Evolutionary conservation across 2,888 invertebrate species (phyloP).

Genomic region (Sipunculus nudus): DNA sequence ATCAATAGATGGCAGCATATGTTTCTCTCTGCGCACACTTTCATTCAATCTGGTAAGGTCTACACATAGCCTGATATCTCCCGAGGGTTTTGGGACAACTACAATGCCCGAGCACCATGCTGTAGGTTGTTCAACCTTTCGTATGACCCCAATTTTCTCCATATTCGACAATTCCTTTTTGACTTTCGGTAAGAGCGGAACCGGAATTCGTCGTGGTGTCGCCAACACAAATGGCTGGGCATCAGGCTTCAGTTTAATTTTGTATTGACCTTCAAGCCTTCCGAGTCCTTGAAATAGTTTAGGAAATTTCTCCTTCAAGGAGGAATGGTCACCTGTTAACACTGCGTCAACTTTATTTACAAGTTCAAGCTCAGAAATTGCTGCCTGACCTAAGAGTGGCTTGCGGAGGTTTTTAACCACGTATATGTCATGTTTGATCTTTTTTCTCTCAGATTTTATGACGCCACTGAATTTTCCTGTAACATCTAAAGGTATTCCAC

Average conservation of each 20-base stretch:
- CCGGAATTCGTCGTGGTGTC: background rate
- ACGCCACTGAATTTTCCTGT: too few species aligned
- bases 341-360: too few species aligned
- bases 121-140: background rate
- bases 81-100: background rate
- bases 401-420: too few species aligned
- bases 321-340: too few species aligned
- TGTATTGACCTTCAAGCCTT: background rate
- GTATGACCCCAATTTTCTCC: background rate
- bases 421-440: too few species aligned
- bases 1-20: constrained; percentile 17
- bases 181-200: background rate
- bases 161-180: background rate
- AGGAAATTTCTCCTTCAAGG: too few species aligned
- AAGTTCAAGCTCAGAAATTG: too few species aligned
- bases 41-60: constrained; percentile 20
- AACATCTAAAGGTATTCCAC: too few species aligned
- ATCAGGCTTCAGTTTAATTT: background rate
- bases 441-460: too few species aligned
- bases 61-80: background rate
- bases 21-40: constrained; percentile 19
- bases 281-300: background rate
- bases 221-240: background rate
- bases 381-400: too few species aligned
- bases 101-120: constrained; percentile 3